These are phyloP conservation scores for Mythimna lalbum DNA, from an alignment of 2,888 invertebrate species.

Conservation along the genomic window DNA sequence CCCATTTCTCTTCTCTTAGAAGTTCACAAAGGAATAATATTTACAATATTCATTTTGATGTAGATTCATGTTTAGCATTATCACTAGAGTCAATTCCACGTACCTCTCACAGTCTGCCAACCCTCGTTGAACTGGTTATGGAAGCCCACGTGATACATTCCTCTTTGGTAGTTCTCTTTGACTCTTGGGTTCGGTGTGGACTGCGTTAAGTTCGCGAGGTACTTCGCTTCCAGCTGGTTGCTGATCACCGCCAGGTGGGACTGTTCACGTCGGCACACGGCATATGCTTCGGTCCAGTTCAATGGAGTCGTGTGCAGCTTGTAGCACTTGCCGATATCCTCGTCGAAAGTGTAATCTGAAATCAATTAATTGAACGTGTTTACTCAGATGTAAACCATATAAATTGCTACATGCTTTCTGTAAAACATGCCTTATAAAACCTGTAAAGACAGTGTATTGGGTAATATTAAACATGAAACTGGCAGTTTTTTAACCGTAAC, in stretches of 20 bases:
- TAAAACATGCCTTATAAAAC: no score
- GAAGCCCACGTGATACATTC: conserved; percentile 68
- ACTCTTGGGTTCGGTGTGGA: not conserved
- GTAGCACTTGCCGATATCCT: conserved; percentile 74
- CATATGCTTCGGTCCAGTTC: conserved; percentile 78
- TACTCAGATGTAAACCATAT: no score
- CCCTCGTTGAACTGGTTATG: conserved; percentile 62
- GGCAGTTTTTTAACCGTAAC: no score
- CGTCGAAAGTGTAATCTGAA: conserved; percentile 75
- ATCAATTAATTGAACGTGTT: conserved; percentile 12
- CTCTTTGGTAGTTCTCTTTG: conserved; percentile 29
- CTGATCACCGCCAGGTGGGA: conserved; percentile 75
- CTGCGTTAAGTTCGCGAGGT: conserved; percentile 28
- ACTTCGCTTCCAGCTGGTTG: conserved; percentile 51
- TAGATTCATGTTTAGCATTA: not conserved
- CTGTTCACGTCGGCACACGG: conserved; percentile 67
- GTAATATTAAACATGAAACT: no score
- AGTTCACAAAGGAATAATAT: no score
- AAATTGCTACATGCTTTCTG: no score
- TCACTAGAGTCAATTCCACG: not conserved
- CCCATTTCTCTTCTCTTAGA: no score
- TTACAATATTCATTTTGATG: no score
- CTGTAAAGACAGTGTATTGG: no score
- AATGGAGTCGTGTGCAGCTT: conserved; percentile 77
- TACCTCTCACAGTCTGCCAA: conserved; percentile 76